A percentile compares a stretch with the other conserved stretches of the same genome.
Evolutionary conservation across 2,113 vertebrate species (phyloP).

Genomic region (Raja brachyura): DNA sequence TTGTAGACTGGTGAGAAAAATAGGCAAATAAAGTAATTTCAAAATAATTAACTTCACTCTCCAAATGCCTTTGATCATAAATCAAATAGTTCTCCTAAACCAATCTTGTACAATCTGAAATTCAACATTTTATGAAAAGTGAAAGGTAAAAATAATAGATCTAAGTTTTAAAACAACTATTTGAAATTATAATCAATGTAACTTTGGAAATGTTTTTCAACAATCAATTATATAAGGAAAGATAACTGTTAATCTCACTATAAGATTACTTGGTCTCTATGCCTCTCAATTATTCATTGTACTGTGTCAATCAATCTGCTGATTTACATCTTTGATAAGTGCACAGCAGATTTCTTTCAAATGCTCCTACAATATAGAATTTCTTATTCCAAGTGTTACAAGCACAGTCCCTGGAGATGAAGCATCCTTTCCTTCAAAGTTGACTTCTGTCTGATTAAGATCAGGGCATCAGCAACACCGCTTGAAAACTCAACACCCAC

Average conservation of each 20-base stretch:
- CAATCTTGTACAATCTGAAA: neutral
- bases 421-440: neutral
- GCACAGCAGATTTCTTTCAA: constrained; percentile 11
- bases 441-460: constrained; percentile 10
- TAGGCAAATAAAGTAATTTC: neutral
- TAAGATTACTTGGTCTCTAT: neutral
- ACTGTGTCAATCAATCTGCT: neutral
- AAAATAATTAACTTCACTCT: neutral
- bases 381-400: constrained; percentile 18
- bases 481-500: neutral
- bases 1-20: neutral
- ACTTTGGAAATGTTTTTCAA: neutral
- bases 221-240: neutral
- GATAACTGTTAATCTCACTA: neutral
- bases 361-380: neutral
- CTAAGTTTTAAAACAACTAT: neutral
- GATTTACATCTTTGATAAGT: constrained; percentile 31
- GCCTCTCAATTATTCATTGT: constrained; percentile 24
- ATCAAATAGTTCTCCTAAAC: neutral
- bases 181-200: neutral
- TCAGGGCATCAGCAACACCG: neutral
- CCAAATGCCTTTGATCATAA: neutral
- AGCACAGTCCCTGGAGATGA: neutral
- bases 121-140: neutral
- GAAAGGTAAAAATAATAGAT: neutral